Conservation (phyloP, 2,113 vertebrate genomes). For the Dasyprocta punctata region DNA sequence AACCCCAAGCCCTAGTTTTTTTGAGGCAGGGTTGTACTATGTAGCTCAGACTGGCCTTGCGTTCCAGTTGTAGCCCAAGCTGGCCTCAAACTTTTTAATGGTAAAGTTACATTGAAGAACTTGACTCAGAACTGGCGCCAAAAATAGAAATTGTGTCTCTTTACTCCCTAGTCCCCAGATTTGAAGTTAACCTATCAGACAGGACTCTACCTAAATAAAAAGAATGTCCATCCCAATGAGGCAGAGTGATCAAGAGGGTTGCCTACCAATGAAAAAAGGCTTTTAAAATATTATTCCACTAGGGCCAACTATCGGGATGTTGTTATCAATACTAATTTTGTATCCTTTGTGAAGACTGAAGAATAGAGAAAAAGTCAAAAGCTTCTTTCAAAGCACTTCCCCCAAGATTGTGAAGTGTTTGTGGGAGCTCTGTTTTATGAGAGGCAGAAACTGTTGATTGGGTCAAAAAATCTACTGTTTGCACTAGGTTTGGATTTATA, state of each 20-base stretch:
- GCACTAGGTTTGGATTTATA: neutral
- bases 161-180: neutral
- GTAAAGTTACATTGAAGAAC: neutral
- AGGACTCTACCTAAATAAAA: neutral
- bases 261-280: conserved; percentile 49
- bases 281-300: conserved; percentile 42
- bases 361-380: conserved; percentile 9
- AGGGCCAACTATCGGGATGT: neutral
- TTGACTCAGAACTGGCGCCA: neutral
- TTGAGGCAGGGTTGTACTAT: no score
- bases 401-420: neutral
- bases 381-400: conserved; percentile 23
- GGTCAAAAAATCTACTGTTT: conserved; percentile 27
- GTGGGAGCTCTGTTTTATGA: neutral
- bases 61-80: no score
- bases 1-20: no score
- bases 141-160: neutral
- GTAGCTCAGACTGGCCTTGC: no score
- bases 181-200: neutral
- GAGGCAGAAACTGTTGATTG: neutral
- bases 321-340: conserved; percentile 26
- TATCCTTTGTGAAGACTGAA: conserved; percentile 36
- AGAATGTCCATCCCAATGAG: neutral
- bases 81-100: conserved; percentile 21
- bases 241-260: neutral